Base-by-base conservation (phyloP, 2,797 vertebrate species). In the Carduelis carduelis region DNA sequence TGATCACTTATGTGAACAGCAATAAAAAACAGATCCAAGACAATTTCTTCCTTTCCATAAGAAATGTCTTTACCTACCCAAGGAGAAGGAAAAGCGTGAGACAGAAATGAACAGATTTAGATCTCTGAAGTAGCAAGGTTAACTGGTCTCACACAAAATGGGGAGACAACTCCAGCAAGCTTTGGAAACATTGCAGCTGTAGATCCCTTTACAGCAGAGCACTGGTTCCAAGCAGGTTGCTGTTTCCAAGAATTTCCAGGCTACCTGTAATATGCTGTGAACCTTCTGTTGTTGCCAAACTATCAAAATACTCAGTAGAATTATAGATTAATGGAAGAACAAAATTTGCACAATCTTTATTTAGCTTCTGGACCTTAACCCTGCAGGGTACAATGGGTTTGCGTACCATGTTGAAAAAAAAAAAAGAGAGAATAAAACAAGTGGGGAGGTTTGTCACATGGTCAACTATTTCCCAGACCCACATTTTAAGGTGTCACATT, bases 401-500 rank as follows among this genome's bases (percentile, higher is more conserved):
- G 27, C 24, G 34, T 21, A 41, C 1, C 3, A 2, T 1, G 1
- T 41, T 3, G 8, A 21, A 18, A 21, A 14, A 6, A 55, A 8
- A 6, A 27, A 28, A 39, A n/a, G 11, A 9, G 13, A 35, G 2
- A 47, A 44, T 9, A 28, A 46, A 47, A 17, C 1, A 47, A 30
- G 8, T 6, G 11, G 28, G 6, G 7, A 76, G 5, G 6, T 10
- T 60, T 85, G 34, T 41, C n/a, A 72, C 8, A 16, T 2, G 60
- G 18, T 44, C 10, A 56, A 0, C 41, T 80, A 28, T 82, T 75
- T 84, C 12, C 50, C 47, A 52, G 32, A 72, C 23, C 5, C 49
- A 37, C 11, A 10, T 21, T 50, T 93, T 47, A 55, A 68, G 5
- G 14, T 17, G 47, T 26, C 28, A 17, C 34, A 27, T 37, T 37